Conservation (phyloP, 2,888 invertebrate species). For the Ectemnius cavifrons region DNA sequence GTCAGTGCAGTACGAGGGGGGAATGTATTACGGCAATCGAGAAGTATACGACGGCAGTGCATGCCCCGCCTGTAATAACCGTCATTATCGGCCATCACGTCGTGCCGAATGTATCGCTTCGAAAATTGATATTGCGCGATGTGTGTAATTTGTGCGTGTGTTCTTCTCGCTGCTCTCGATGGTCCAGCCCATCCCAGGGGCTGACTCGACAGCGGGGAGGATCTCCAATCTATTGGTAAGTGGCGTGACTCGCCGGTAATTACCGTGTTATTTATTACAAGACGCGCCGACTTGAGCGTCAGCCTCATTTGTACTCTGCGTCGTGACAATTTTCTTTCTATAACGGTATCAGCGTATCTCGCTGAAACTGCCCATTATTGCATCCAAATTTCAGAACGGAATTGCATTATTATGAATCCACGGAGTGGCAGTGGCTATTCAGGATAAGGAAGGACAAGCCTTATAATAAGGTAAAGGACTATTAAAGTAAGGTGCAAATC, state of each 20-base stretch:
- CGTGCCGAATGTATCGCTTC: slow-evolving; percentile 37
- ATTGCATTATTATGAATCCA: too few species aligned
- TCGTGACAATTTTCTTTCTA: too few species aligned
- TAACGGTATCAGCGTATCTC: too few species aligned
- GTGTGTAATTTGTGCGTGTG: slow-evolving; percentile 37
- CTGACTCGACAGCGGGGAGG: slow-evolving; percentile 5
- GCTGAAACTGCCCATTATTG: too few species aligned
- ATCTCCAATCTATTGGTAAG: slow-evolving; percentile 14
- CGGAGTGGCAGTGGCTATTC: too few species aligned
- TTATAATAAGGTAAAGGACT: too few species aligned
- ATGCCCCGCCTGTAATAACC: slow-evolving; percentile 48
- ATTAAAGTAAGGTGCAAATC: too few species aligned
- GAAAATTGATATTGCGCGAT: slow-evolving; percentile 58
- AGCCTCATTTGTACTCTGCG: too few species aligned
- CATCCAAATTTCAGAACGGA: too few species aligned
- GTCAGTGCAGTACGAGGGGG: slow-evolving; percentile 17
- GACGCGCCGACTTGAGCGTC: too few species aligned
- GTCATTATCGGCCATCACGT: slow-evolving; percentile 58
- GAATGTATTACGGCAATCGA: slow-evolving; percentile 10
- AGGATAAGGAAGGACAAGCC: too few species aligned
- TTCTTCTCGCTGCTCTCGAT: too few species aligned
- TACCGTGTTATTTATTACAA: slow-evolving; percentile 5
- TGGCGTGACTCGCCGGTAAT: slow-evolving; percentile 15
- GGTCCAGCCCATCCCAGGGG: slow-evolving; percentile 19
- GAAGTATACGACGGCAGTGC: slow-evolving; percentile 9